Evolutionary conservation across 2,797 vertebrate species (phyloP), one percentile per base, ranked within the genome.

Genomic region (Galaxias olidus): DNA sequence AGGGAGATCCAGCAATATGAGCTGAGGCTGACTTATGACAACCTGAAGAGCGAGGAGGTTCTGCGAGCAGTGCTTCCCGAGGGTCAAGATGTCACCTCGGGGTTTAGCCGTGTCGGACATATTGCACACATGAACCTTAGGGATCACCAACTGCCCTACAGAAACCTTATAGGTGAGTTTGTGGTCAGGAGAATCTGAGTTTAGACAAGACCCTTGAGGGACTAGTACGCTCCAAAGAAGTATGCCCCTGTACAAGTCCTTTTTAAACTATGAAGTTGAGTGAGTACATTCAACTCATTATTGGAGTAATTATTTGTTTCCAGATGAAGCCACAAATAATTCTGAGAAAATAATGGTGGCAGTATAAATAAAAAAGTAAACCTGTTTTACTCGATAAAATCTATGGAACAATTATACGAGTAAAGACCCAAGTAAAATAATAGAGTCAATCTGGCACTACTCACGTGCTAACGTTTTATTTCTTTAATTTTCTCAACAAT

Each of bases 61-160:
- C 88, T 99, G 66, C 91, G 90, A 77, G 96, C 96, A 0, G 94
- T 99, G 76, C 94, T 99, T 40, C 97, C 97, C 0, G 87, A 89
- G 71, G 96, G 93, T 9, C 95, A 96, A 50, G 96, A 97, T 0
- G 95, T 99, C 78, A 94, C 94, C 11, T 94, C 96, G 0, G 91
- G 89, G 0, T 99, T 99, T 79, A 99, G 96, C 86, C 91, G 97
- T 14, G 88, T 99, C 54, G 98, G 98, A 67, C 98, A 99, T 83
- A 98, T 99, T 4, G 95, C 92, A 61, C 98, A 99, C 69, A 71
- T 99, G 86, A 99, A 99, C 61, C 93, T 99, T 68, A 90, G 97
- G 81, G 96, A 98, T 20, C 97, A 99, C 84, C 98, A 98, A 74
- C 93, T 98, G 9, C 85, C 94, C 0, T 98, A 93, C 89, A 95